Evolutionary conservation across 2,797 vertebrate genomes (phyloP).

Genomic region (Phoeniculus purpureus): DNA sequence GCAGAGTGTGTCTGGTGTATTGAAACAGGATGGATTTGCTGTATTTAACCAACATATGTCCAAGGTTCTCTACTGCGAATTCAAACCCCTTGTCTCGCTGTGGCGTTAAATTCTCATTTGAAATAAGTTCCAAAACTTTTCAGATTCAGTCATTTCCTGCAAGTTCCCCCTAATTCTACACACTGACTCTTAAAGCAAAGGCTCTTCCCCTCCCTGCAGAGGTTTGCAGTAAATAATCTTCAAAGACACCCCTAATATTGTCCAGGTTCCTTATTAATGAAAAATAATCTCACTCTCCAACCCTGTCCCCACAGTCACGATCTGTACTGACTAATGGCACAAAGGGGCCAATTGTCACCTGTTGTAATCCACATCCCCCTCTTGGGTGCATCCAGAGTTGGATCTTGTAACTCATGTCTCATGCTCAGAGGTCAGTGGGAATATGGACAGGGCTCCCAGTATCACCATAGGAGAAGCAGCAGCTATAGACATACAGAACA

Average conservation of each 20-base stretch:
- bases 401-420: too few species aligned
- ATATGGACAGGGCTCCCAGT: not conserved
- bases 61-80: not conserved
- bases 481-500: not conserved
- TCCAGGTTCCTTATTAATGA: not conserved
- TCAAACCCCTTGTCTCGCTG: not conserved
- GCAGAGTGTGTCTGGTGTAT: not conserved
- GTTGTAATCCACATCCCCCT: too few species aligned
- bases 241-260: not conserved
- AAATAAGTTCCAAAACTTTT: not conserved
- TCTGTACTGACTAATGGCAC: not conserved
- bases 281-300: not conserved
- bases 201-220: not conserved
- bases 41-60: not conserved
- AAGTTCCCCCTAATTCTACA: not conserved
- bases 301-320: not conserved
- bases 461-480: not conserved
- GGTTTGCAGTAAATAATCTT: not conserved
- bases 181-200: not conserved
- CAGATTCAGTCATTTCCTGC: not conserved
- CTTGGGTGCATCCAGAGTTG: too few species aligned
- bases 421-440: too few species aligned
- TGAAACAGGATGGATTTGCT: not conserved
- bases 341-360: not conserved
- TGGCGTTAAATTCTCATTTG: not conserved